Percentiles rank a stretch among this genome's conserved stretches.
phyloP scores from a whole-genome alignment of 2,888 invertebrate species.

The Drosophila atroscutellata region DNA sequence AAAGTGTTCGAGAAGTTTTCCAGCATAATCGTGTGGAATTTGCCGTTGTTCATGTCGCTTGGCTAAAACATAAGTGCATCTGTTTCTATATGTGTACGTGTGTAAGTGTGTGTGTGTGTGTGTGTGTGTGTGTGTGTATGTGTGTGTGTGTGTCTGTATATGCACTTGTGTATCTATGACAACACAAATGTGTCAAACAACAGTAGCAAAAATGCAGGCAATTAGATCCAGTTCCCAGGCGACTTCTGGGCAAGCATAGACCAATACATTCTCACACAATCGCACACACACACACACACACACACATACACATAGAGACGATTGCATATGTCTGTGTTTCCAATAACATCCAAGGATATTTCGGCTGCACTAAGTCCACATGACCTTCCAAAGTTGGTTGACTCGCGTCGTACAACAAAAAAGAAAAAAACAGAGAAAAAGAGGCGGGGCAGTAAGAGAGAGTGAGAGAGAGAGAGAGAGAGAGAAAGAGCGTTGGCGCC shows the following conservation, averaged over 20 bases:
- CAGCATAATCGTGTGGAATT: neutral
- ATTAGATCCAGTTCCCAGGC: slow-evolving; percentile 51
- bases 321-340: slow-evolving; percentile 45
- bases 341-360: slow-evolving; percentile 78
- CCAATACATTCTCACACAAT: slow-evolving; percentile 7
- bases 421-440: neutral
- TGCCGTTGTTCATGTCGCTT: slow-evolving; percentile 12
- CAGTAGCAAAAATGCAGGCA: slow-evolving; percentile 34
- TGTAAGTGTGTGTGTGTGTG: slow-evolving; percentile 10
- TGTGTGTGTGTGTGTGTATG: neutral
- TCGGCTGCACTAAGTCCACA: slow-evolving; percentile 75
- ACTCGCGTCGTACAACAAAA: slow-evolving; percentile 55
- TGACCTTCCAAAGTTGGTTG: slow-evolving; percentile 83
- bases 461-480: neutral
- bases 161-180: slow-evolving; percentile 44
- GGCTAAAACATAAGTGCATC: neutral
- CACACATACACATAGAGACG: neutral
- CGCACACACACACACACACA: slow-evolving; percentile 13
- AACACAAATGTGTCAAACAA: slow-evolving; percentile 54
- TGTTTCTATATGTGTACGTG: neutral
- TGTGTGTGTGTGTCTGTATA: slow-evolving; percentile 14
- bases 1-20: slow-evolving; percentile 12
- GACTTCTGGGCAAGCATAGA: slow-evolving; percentile 40
- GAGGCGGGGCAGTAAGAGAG: neutral
- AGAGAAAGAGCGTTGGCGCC: neutral